phyloP scores from a whole-genome alignment of 2,797 vertebrate species.

The Sebastes glaucus region DNA sequence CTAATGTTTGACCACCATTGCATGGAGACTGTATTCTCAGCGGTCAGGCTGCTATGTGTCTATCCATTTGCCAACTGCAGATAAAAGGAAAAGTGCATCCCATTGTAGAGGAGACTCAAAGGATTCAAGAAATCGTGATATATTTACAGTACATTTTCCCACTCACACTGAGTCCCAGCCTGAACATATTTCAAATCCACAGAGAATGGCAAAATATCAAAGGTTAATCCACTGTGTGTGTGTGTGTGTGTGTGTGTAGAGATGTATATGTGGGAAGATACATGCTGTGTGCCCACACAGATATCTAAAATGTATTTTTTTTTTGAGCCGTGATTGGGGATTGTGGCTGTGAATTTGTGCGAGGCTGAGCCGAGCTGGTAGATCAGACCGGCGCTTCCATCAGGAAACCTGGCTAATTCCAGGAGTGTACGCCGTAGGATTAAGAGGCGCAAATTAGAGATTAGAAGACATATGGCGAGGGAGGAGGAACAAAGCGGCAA shows the following conservation, averaged over 20 bases:
- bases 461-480: conserved; percentile 35
- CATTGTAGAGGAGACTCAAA: neutral
- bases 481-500: conserved; percentile 39
- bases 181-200: neutral
- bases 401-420: conserved; percentile 35
- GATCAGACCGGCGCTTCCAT: conserved; percentile 11
- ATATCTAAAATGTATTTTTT: neutral
- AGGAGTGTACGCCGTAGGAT: conserved; percentile 25
- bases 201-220: conserved; percentile 42
- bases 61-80: neutral
- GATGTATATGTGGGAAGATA: neutral
- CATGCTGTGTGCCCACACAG: neutral
- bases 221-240: conserved; percentile 42
- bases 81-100: neutral
- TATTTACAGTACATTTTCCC: neutral
- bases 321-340: neutral
- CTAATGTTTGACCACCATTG: neutral
- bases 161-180: neutral
- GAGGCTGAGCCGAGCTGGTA: neutral
- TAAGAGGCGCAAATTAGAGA: conserved; percentile 56
- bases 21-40: neutral
- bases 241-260: neutral
- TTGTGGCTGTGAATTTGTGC: neutral
- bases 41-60: neutral
- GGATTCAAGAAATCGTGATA: neutral